Evolutionary conservation across 2,113 vertebrate genomes (phyloP).

Genomic region (Epinephelus lanceolatus): DNA sequence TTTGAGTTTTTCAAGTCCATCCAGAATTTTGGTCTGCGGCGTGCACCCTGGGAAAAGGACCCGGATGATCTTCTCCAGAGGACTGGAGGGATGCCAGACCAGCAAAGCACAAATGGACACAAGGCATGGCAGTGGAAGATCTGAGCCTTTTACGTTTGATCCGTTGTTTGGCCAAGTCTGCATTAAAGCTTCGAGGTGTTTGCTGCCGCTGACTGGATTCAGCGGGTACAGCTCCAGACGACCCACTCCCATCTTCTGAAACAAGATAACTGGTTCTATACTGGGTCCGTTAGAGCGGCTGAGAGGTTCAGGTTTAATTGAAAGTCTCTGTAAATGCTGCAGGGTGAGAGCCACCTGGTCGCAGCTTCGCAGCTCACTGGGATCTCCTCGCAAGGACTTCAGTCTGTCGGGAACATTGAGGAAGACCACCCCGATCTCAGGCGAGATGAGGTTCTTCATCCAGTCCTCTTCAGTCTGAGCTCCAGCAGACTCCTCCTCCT

Average conservation of each 20-base stretch:
- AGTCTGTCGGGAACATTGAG: conserved; percentile 88
- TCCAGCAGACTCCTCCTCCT: conserved; percentile 80
- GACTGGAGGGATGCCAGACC: conserved; percentile 92
- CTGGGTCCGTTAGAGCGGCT: conserved; percentile 70
- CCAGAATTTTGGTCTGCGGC: conserved; percentile 89
- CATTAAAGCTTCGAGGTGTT: conserved; percentile 86
- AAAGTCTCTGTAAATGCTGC: conserved; percentile 84
- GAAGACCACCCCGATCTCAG: conserved; percentile 93
- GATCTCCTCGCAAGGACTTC: conserved; percentile 71
- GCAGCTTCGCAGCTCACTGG: conserved; percentile 79
- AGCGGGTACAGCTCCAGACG: conserved; percentile 93
- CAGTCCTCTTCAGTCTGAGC: conserved; percentile 84
- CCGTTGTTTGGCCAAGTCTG: conserved; percentile 82
- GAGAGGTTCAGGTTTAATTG: conserved; percentile 85
- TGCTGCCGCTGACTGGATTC: conserved; percentile 87
- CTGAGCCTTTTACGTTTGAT: conserved; percentile 65
- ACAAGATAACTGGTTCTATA: conserved; percentile 88
- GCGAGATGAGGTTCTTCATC: conserved; percentile 90
- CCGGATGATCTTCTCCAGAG: conserved; percentile 90
- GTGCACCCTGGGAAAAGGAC: conserved; percentile 94
- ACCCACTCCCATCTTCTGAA: conserved; percentile 97
- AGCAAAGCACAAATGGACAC: conserved; percentile 91
- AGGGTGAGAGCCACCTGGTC: conserved; percentile 87
- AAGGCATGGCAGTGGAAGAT: conserved; percentile 83
- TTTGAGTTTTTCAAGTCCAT: conserved; percentile 91